Evolutionary conservation across 2,113 vertebrate species (phyloP), one percentile per base, ranked within the genome.

Genomic region (Vombatus ursinus): DNA sequence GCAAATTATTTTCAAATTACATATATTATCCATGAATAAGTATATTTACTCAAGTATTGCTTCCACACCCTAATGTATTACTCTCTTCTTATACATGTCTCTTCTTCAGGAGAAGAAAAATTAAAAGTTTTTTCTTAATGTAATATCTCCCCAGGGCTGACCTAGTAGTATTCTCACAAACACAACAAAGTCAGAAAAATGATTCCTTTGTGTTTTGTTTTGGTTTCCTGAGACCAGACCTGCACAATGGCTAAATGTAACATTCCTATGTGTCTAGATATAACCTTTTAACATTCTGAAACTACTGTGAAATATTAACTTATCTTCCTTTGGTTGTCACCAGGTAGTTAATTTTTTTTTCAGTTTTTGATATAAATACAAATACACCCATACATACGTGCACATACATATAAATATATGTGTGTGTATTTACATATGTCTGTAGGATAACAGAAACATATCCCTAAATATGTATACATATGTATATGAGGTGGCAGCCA

Each of bases 221-320:
- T n/a, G 90, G 94, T 89, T 96, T 95, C 90, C 92, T 91, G 90
- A 97, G 95, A 96, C 61, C 31, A 96, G 8, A 91, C 92, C 77
- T 68, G 12, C 4, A n/a, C 4, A 77, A 37, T 22, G 37, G 68
- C 16, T 77, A 4, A 37, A 31, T 28, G 47, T 12, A 28, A 4
- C 91, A n/a, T 8, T n/a, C 51, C 26, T 37, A 11, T 22, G 3
- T 47, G 24, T 90, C 52, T 49, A 44, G 0, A 48, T 3, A 48
- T 3, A 10, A 31, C 26, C 37, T 44, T 89, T 89, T 0, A 28
- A 26, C 44, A 84, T 37, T 91, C 19, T 52, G 92, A 48, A 89
- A 50, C 51, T 50, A 3, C 52, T 89, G 14, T 68, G 37, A 92
- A 95, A 93, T 8, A 24, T 1, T 37, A 51, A 47, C 24, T 84